These are phyloP conservation scores for Dolichoris vasculosae DNA, from an alignment of 1,140 invertebrate species.

Conservation along the genomic window DNA sequence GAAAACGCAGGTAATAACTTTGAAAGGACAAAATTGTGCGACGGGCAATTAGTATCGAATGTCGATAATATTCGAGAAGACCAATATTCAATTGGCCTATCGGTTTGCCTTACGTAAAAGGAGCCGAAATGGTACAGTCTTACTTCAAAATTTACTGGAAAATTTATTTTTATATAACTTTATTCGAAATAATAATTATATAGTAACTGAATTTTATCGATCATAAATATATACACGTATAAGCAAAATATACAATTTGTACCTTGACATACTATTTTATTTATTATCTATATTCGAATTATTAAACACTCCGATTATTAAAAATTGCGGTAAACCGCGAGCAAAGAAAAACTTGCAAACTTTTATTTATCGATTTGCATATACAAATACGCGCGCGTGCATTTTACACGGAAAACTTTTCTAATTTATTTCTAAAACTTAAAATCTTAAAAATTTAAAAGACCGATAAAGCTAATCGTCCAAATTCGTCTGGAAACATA, in stretches of 20 bases:
- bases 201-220: not conserved
- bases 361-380: not conserved
- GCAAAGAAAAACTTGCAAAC: not conserved
- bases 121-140: not conserved
- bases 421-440: no score
- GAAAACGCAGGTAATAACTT: constrained; percentile 42
- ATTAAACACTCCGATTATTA: not conserved
- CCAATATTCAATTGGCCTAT: constrained; percentile 30
- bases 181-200: not conserved
- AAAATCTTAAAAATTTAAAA: not conserved
- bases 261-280: not conserved
- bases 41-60: constrained; percentile 73
- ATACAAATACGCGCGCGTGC: not conserved
- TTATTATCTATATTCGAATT: not conserved
- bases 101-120: not conserved
- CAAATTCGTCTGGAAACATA: no score
- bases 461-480: not conserved
- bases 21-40: constrained; percentile 34
- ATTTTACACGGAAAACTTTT: not conserved
- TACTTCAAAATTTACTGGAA: not conserved
- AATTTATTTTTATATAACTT: not conserved
- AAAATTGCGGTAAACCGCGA: not conserved
- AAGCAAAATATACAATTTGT: not conserved
- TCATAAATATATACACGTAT: not conserved
- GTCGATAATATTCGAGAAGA: constrained; percentile 60